These are phyloP conservation scores for Spizella passerina DNA, from an alignment of 2,797 vertebrate genomes.

Conservation along the genomic window DNA sequence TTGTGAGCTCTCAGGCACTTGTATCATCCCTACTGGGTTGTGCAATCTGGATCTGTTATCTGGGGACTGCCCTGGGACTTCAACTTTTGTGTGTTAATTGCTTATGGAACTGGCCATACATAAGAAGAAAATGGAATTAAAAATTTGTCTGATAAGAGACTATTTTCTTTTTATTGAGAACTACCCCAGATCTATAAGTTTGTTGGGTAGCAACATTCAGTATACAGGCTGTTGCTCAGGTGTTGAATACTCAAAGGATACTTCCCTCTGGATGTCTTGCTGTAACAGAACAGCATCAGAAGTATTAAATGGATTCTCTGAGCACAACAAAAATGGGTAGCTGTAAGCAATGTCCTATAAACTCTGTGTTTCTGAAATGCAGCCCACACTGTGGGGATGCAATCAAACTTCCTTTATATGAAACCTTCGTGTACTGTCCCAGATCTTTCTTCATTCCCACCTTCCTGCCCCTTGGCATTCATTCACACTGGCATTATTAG, in stretches of 20 bases:
- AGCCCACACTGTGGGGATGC: not conserved
- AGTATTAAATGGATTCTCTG: not conserved
- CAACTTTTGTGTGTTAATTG: not conserved
- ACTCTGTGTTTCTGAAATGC: not conserved
- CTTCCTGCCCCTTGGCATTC: slow-evolving; percentile 27
- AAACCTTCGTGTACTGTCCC: not conserved
- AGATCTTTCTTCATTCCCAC: not conserved
- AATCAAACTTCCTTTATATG: not conserved
- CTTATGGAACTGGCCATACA: not conserved
- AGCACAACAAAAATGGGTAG: not conserved
- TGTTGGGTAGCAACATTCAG: not conserved
- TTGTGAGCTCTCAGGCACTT: not conserved
- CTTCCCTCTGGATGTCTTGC: not conserved
- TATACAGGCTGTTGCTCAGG: not conserved
- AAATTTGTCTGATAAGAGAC: not conserved
- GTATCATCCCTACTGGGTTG: not conserved
- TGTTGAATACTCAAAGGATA: not conserved
- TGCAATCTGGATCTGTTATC: not conserved
- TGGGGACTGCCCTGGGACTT: not conserved
- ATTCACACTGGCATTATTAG: not conserved
- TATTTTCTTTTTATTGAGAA: not conserved
- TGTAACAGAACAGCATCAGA: not conserved
- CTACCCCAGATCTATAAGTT: not conserved
- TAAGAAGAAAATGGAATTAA: not conserved
- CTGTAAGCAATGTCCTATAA: not conserved